phyloP scores from a whole-genome alignment of 2,888 invertebrate species.

The Lasioglossum marginatum region DNA sequence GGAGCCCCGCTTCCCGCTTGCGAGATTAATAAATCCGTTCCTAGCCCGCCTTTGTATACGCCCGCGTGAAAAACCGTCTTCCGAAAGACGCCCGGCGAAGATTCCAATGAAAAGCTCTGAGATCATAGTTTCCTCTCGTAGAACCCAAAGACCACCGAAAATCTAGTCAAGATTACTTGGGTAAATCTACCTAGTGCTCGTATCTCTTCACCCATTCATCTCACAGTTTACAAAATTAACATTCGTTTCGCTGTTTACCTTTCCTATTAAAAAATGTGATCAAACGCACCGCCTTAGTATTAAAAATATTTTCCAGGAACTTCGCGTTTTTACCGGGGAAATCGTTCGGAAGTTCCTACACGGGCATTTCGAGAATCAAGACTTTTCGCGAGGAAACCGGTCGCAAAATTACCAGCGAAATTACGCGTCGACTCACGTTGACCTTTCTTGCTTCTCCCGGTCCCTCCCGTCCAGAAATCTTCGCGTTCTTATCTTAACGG shows the following conservation, averaged over 20 bases:
- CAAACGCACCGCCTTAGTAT: too few relatives aligned
- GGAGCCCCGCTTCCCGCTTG: slow-evolving; percentile 4
- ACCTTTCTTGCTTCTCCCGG: slow-evolving; percentile 54
- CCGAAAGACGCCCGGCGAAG: neutral
- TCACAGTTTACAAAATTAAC: too few relatives aligned
- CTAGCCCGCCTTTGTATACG: slow-evolving; percentile 11
- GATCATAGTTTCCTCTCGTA: neutral
- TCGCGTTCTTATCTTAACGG: slow-evolving; percentile 80
- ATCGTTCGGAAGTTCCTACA: neutral
- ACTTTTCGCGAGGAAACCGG: slow-evolving; percentile 42
- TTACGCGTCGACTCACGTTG: slow-evolving; percentile 58
- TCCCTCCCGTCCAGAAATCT: slow-evolving; percentile 44
- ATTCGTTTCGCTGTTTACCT: neutral
- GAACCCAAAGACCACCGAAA: neutral
- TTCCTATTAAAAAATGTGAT: too few relatives aligned
- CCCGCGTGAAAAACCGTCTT: neutral
- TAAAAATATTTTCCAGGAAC: neutral
- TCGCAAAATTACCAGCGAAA: slow-evolving; percentile 37
- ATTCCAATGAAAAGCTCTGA: slow-evolving; percentile 3
- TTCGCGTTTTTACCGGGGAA: neutral
- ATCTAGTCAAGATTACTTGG: neutral
- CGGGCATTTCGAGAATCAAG: neutral
- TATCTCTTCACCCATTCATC: too few relatives aligned
- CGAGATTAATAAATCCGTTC: slow-evolving; percentile 46
- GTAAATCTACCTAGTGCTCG: neutral